Base-by-base conservation (phyloP, 1,140 invertebrate genomes). In the Zaprionus camerounensis region DNA sequence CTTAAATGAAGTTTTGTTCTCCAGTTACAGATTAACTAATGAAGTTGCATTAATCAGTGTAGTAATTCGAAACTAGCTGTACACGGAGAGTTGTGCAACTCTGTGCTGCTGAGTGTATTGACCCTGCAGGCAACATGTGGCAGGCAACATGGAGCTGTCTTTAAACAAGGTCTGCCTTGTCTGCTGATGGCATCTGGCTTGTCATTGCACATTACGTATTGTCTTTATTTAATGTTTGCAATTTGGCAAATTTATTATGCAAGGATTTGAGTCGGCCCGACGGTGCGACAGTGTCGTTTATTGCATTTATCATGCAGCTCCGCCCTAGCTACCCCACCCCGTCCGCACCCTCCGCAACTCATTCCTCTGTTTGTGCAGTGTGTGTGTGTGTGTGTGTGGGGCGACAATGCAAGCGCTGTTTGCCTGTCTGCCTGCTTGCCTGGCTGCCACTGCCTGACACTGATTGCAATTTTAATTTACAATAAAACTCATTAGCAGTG, bases 401-500 rank as follows among this genome's bases (percentile, higher is more conserved):
- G 44, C 58, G 62, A 71, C 75, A 71, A 76, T 71, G 73, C 31
- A 20, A 49, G 15, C 38, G 41, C 38, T 26, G 69, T 62, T 56
- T 76, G 62, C 36, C 41, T 46, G 41, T 7, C 41, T 46, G 41
- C 15, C 41, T 44, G 31, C 62, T n/a, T 63, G 61, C 20, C 57
- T 56, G 80, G 51, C 73, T 82, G 76, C 70, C 80, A 88, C 55
- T 64, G 71, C 64, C 84, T 88, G 84, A 90, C 84, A 90, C 85
- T 88, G 84, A 88, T 90, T 90, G 85, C 85, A 90, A 90, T 90
- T 90, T 90, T 90, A 90, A 90, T 90, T 90, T 90, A 90, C 85
- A 90, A 90, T 90, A 90, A 90, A 90, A 90, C 85, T 90, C 81
- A 90, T 90, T 90, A 90, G 85, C 85, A 90, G 85, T 90, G 85